Evolutionary conservation across 1,140 invertebrate species (phyloP).

Genomic region (Stratiolaelaps scimitus): DNA sequence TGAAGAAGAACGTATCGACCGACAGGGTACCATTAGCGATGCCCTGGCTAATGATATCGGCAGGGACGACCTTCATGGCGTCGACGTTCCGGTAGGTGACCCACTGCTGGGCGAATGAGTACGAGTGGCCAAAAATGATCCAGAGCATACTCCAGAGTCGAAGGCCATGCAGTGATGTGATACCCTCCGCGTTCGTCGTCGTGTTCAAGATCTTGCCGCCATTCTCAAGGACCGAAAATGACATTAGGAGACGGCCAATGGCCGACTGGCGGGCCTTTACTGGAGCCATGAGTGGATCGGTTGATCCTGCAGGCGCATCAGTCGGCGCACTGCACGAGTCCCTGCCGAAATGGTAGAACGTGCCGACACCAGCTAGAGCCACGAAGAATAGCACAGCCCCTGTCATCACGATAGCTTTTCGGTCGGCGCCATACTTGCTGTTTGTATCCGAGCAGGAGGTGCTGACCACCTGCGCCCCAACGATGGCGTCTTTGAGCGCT

Average conservation of each 20-base stretch:
- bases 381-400: conserved; percentile 20
- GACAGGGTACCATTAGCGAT: conserved; percentile 38
- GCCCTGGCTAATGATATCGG: conserved; percentile 34
- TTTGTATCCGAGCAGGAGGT: conserved; percentile 17
- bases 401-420: conserved; percentile 14
- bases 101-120: conserved; percentile 35
- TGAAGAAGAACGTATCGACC: conserved; percentile 37
- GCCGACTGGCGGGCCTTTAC: not conserved
- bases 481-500: not conserved
- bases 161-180: conserved; percentile 35
- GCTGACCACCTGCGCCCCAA: not conserved
- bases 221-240: conserved; percentile 8
- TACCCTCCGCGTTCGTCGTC: conserved; percentile 28
- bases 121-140: conserved; percentile 37
- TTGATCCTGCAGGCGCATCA: conserved; percentile 6
- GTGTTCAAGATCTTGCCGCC: not conserved
- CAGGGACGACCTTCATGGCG: conserved; percentile 23
- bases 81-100: conserved; percentile 34
- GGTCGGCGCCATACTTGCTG: not conserved
- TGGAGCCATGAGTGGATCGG: not conserved
- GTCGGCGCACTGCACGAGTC: conserved; percentile 31
- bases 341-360: conserved; percentile 18
- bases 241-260: conserved; percentile 4
- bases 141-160: conserved; percentile 36
- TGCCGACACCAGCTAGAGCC: not conserved